Percentiles rank a stretch among this genome's conserved stretches.
Evolutionary conservation across 2,888 invertebrate species (phyloP).

Genomic region (Cheiracanthium punctorium): DNA sequence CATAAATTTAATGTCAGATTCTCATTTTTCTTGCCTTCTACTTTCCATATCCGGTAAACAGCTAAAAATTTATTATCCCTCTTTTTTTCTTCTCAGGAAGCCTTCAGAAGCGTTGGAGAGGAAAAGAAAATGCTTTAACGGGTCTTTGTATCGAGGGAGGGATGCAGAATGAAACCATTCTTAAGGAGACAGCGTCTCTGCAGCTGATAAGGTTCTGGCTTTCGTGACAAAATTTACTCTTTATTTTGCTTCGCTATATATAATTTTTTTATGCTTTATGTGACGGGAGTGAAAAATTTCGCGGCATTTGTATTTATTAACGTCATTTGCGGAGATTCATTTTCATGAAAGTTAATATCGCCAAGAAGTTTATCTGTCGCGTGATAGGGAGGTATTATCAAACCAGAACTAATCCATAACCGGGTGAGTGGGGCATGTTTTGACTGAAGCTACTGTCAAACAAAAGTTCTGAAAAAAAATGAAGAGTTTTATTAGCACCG

Average conservation of each 20-base stretch:
- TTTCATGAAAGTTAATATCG: too few relatives aligned
- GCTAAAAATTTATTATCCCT: slow-evolving; percentile 13
- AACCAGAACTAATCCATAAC: too few relatives aligned
- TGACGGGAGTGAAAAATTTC: neutral
- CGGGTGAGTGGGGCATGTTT: too few relatives aligned
- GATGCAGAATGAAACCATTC: neutral
- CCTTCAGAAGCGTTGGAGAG: neutral
- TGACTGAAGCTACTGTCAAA: too few relatives aligned
- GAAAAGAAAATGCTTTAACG: neutral
- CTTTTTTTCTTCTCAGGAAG: neutral
- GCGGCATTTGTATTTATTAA: neutral
- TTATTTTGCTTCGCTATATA: too few relatives aligned
- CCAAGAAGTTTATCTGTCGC: too few relatives aligned
- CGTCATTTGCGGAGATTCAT: too few relatives aligned
- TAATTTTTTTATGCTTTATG: too few relatives aligned
- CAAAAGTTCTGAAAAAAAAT: too few relatives aligned
- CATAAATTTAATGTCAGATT: neutral
- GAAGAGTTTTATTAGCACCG: too few relatives aligned
- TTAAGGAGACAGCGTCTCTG: too few relatives aligned
- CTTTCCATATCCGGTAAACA: neutral
- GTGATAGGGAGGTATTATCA: too few relatives aligned
- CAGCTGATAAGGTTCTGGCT: neutral
- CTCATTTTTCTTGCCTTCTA: neutral
- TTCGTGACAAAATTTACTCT: neutral
- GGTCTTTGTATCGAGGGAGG: neutral